These are phyloP conservation scores for Nematostella vectensis DNA, from an alignment of 92 coral and sea anemone species.

Conservation along the genomic window DNA sequence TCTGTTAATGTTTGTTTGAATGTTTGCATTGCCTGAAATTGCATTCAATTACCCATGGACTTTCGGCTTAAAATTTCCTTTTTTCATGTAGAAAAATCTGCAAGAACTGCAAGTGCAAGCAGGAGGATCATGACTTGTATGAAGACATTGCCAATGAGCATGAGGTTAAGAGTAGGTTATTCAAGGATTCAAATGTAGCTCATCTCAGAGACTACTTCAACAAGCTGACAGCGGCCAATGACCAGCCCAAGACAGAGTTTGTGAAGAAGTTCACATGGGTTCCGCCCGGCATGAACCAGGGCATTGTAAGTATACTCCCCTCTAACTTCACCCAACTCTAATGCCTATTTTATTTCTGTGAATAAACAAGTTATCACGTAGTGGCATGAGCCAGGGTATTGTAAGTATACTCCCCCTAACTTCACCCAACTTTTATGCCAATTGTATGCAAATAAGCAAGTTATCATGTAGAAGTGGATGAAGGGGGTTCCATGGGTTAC, in stretches of 20 bases:
- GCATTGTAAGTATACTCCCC: constrained; percentile 77
- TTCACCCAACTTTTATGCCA: too few species aligned
- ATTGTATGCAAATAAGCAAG: too few species aligned
- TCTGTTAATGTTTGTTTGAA: too few species aligned
- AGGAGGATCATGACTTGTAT: constrained; percentile 92
- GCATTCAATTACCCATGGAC: not conserved
- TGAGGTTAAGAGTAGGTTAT: constrained; percentile 66
- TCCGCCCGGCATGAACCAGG: constrained; percentile 89
- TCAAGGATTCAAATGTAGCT: constrained; percentile 61
- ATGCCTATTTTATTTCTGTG: not conserved
- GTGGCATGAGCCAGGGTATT: too few species aligned
- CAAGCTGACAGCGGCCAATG: constrained; percentile 52
- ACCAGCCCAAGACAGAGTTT: constrained; percentile 67
- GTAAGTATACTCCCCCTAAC: too few species aligned
- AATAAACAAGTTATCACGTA: too few species aligned
- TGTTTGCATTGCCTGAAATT: too few species aligned
- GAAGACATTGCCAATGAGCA: constrained; percentile 80
- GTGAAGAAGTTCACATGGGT: constrained; percentile 87
- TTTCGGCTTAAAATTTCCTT: not conserved
- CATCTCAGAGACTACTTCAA: constrained; percentile 74
- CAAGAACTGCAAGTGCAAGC: constrained; percentile 93
- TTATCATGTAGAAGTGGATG: too few species aligned
- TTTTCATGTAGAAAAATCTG: constrained; percentile 71
- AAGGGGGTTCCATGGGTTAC: too few species aligned
- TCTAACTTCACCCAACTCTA: too few species aligned